phyloP scores from a whole-genome alignment of 2,888 invertebrate species.

The Antitype chi region DNA sequence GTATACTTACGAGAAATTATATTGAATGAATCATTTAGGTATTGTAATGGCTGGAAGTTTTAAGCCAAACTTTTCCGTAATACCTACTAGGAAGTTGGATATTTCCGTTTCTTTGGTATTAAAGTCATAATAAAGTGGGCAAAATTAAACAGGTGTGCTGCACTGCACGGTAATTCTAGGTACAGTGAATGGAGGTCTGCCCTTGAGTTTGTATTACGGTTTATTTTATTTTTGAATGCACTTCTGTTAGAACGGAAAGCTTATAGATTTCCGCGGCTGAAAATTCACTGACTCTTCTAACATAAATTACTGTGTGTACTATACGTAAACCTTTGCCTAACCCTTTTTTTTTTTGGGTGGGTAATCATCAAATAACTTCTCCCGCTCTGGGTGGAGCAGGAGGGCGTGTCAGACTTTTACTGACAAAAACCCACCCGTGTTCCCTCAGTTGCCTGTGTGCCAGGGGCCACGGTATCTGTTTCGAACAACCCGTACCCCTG shows the following conservation, averaged over 20 bases:
- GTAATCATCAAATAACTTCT: no score
- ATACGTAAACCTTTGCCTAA: not conserved
- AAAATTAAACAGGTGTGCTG: conserved; percentile 39
- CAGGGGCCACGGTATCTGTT: no score
- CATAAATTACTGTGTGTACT: not conserved
- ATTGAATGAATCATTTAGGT: conserved; percentile 28
- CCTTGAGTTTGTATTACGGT: conserved; percentile 34
- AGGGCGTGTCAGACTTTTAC: no score
- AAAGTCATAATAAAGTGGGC: conserved; percentile 14
- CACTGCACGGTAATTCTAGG: conserved; percentile 20
- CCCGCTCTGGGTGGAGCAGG: no score
- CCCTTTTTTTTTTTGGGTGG: no score
- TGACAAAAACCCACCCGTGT: no score
- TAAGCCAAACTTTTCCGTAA: conserved; percentile 57
- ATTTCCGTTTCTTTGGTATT: conserved; percentile 43
- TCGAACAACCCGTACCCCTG: no score
- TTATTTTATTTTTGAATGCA: conserved; percentile 2
- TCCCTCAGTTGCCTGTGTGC: no score
- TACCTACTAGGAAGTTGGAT: conserved; percentile 51
- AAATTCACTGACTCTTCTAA: not conserved
- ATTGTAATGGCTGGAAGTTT: not conserved
- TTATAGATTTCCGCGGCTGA: not conserved
- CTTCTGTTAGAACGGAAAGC: conserved; percentile 8
- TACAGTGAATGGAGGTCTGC: conserved; percentile 25
- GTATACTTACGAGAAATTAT: conserved; percentile 33